Base-by-base conservation (phyloP, 2,888 invertebrate species). In the Scaptodrosophila latifasciaeformis region DNA sequence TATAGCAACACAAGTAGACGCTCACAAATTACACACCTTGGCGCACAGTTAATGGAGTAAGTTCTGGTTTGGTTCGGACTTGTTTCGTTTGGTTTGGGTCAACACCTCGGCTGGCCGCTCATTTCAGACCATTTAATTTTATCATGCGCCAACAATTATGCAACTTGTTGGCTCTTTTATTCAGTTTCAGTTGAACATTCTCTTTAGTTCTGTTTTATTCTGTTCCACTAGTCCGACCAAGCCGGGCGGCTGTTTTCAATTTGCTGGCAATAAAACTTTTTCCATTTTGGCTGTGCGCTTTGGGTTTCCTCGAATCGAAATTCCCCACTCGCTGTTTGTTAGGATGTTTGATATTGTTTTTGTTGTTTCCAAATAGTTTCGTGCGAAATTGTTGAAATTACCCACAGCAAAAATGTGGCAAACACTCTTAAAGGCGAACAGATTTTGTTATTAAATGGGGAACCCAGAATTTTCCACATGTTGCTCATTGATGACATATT, bases 111-210 rank as follows among this genome's bases (percentile, higher is more conserved):
- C 42, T 15, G 34, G 29, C 31, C 18, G 62, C 65, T 59, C 65
- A 65, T 65, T 78, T 70, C 57, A 47, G 56, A 67, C 59, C 76
- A 70, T 76, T 80, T 79, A 79, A 79, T 81, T 75, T 81, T 76
- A 77, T 72, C 75, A 67, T 70, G 77, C 70, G 70, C 75, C 77
- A 72, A 67, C 75, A 79, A 82, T 75, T 81, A 81, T 77, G 75
- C 81, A 81, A 77, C 79, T 81, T 70, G 79, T 80, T 81, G 76
- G 70, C 49, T 62, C 51, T n/a, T n/a, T n/a, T 47, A 39, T 13
- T 37, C 12, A 13, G 27, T 34, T 30, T 53, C 42, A 46, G 24
- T 42, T 39, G 29, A 13, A 35, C 44, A 46, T 31, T 39, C 40
- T 19, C 45, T 49, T 45, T 29, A 34, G 30, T 50, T 35, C 44